Evolutionary conservation across 2,113 vertebrate genomes (phyloP).

Genomic region (Nothobranchius furzeri): DNA sequence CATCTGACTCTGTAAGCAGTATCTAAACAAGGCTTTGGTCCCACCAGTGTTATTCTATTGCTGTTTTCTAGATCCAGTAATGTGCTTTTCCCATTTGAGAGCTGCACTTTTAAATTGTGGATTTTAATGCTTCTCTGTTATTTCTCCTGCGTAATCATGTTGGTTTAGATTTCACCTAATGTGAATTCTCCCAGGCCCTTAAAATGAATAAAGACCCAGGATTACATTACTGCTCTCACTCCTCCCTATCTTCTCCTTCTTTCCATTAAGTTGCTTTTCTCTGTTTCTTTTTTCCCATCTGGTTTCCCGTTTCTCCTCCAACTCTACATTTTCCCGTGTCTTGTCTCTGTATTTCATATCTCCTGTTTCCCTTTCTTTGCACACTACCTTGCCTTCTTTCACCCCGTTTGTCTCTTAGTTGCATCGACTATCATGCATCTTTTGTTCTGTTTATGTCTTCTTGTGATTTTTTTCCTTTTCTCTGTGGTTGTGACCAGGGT

Average conservation of each 20-base stretch:
- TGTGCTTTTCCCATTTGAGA: conserved; percentile 19
- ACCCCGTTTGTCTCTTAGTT: neutral
- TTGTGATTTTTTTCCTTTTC: neutral
- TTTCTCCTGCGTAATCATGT: conserved; percentile 16
- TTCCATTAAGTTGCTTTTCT: conserved; percentile 13
- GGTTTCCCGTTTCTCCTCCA: conserved; percentile 1
- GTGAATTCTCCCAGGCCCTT: conserved; percentile 19
- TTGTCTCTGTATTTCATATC: neutral
- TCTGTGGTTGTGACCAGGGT: conserved; percentile 16
- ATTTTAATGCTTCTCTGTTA: conserved; percentile 8
- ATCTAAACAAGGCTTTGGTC: neutral
- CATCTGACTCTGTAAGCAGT: too few relatives aligned
- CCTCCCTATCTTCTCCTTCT: conserved; percentile 7
- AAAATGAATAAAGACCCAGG: conserved; percentile 34
- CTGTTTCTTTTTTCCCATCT: neutral
- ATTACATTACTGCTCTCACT: conserved; percentile 46
- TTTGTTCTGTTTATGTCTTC: neutral
- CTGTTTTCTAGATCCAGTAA: conserved; percentile 12
- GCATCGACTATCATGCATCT: neutral
- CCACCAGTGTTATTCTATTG: neutral
- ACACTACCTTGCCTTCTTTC: neutral
- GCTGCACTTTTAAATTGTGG: conserved; percentile 8
- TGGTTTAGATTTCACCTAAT: conserved; percentile 47
- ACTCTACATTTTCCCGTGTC: too few relatives aligned
- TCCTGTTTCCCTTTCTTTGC: neutral